Evolutionary conservation across 1,140 invertebrate species (phyloP).

Genomic region (Euura saliciscinereae): DNA sequence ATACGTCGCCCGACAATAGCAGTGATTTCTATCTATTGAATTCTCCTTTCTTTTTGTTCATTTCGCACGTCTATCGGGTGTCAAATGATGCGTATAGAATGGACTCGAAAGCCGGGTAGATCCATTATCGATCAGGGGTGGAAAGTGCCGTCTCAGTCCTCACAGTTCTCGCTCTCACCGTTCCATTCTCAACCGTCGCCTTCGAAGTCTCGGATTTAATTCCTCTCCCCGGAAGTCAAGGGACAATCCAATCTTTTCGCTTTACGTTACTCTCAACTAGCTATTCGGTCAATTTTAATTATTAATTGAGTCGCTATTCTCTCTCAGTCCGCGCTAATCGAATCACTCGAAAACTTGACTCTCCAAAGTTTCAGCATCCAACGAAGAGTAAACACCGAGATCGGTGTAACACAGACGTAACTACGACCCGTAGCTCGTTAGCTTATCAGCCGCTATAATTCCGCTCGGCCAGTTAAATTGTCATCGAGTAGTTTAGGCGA

Average conservation of each 20-base stretch:
- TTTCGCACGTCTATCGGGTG: slow-evolving; percentile 47
- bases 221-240: background rate
- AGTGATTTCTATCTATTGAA: slow-evolving; percentile 52
- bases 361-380: too few relatives aligned
- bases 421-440: too few relatives aligned
- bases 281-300: too few relatives aligned
- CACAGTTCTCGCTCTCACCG: slow-evolving; percentile 18
- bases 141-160: slow-evolving; percentile 13
- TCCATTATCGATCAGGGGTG: slow-evolving; percentile 47
- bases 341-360: too few relatives aligned
- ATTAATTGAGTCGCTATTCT: too few relatives aligned
- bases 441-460: background rate
- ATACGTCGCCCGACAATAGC: slow-evolving; percentile 40
- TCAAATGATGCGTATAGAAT: slow-evolving; percentile 56
- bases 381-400: too few relatives aligned
- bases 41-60: slow-evolving; percentile 29
- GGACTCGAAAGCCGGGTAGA: slow-evolving; percentile 48
- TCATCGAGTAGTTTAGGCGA: background rate
- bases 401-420: too few relatives aligned
- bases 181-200: background rate
- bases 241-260: background rate
- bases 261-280: too few relatives aligned
- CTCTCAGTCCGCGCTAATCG: too few relatives aligned
- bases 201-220: too few relatives aligned
- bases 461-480: background rate